These are phyloP conservation scores for Pygocentrus nattereri DNA, from an alignment of 2,797 vertebrate genomes.

Conservation along the genomic window DNA sequence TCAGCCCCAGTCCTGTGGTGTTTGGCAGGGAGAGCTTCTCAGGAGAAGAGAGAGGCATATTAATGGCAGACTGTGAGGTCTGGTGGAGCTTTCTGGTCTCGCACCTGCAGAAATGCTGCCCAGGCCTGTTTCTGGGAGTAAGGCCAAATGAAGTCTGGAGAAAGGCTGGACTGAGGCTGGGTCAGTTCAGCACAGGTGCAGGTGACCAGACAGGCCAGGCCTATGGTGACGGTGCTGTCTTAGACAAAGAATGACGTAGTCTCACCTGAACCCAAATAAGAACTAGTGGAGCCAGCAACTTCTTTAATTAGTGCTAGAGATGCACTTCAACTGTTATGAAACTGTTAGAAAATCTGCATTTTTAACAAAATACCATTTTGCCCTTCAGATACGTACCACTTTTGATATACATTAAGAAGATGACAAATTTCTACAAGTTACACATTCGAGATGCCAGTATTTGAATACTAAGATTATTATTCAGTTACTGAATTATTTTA, in stretches of 20 bases:
- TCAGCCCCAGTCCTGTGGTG: constrained; percentile 23
- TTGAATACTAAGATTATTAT: too few species aligned
- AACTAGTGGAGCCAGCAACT: background rate
- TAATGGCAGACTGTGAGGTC: constrained; percentile 42
- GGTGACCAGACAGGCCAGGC: constrained; percentile 29
- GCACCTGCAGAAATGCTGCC: constrained; percentile 49
- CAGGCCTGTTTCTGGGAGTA: constrained; percentile 2
- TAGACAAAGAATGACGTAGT: constrained; percentile 2
- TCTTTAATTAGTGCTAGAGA: background rate
- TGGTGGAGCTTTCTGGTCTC: constrained; percentile 22
- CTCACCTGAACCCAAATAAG: constrained; percentile 10
- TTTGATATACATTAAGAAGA: too few species aligned
- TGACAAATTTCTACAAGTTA: too few species aligned
- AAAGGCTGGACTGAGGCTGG: constrained; percentile 12
- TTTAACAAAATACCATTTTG: too few species aligned
- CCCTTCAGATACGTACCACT: too few species aligned
- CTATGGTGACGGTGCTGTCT: constrained; percentile 2
- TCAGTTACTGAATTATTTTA: too few species aligned
- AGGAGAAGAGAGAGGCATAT: constrained; percentile 36
- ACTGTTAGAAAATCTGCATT: background rate
- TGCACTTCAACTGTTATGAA: background rate
- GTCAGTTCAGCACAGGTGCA: constrained; percentile 45
- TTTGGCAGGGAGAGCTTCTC: constrained; percentile 20
- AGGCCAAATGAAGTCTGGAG: constrained; percentile 37
- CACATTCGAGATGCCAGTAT: too few species aligned